These are phyloP conservation scores for Chaetogeoica ovagalla DNA, from an alignment of 2,888 invertebrate genomes.

Conservation along the genomic window DNA sequence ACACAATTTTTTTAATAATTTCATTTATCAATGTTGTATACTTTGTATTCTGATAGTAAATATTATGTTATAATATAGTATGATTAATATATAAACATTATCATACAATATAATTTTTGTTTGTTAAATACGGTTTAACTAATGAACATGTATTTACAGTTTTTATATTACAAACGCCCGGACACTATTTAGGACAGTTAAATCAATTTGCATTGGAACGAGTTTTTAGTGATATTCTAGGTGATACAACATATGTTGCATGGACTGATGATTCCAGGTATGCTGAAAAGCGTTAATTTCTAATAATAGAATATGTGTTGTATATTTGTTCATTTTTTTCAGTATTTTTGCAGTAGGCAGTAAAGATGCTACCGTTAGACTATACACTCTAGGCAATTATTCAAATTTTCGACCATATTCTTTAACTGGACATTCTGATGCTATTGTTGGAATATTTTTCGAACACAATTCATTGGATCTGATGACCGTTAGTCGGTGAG, in stretches of 20 bases:
- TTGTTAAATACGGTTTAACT: no score
- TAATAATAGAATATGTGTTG: not conserved
- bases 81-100: no score
- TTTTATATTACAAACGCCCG: constrained; percentile 84
- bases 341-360: constrained; percentile 84
- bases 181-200: constrained; percentile 76
- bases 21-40: no score
- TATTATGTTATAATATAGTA: no score
- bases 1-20: no score
- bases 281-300: constrained; percentile 37
- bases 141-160: constrained; percentile 63
- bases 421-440: constrained; percentile 82
- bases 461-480: constrained; percentile 83
- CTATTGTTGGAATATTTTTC: constrained; percentile 85
- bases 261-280: constrained; percentile 91
- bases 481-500: constrained; percentile 70
- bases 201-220: constrained; percentile 85
- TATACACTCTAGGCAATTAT: constrained; percentile 77
- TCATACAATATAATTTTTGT: no score
- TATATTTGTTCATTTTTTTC: constrained; percentile 41
- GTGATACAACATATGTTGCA: constrained; percentile 82
- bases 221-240: constrained; percentile 79
- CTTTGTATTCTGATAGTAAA: no score
- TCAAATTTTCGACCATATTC: constrained; percentile 76
- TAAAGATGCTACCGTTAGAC: constrained; percentile 81